A percentile compares a stretch with the other conserved stretches of the same genome.
phyloP scores from a whole-genome alignment of 1,140 invertebrate species.

The Gonioctena quinquepunctata region DNA sequence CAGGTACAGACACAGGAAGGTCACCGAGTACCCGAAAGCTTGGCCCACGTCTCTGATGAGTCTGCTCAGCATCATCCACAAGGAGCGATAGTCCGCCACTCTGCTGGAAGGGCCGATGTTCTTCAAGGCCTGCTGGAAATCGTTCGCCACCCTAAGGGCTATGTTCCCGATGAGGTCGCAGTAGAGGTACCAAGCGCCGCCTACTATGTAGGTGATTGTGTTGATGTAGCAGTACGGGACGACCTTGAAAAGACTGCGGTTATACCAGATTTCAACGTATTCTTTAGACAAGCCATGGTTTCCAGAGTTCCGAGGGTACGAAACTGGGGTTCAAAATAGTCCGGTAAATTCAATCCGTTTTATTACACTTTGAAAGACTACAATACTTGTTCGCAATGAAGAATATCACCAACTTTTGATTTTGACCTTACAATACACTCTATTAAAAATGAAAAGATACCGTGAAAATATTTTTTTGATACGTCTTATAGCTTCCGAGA shows the following conservation, averaged over 20 bases:
- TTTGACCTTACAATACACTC: too few relatives aligned
- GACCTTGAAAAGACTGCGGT: constrained; percentile 47
- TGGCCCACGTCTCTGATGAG: constrained; percentile 65
- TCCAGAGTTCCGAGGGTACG: too few relatives aligned
- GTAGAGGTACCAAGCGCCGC: constrained; percentile 60
- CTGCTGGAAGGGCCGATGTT: constrained; percentile 65
- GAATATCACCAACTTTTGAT: too few relatives aligned
- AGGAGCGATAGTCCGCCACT: constrained; percentile 65
- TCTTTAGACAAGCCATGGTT: too few relatives aligned
- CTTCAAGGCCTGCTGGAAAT: constrained; percentile 66
- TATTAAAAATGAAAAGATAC: too few relatives aligned
- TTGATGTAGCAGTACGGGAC: constrained; percentile 70
- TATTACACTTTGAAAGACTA: too few relatives aligned
- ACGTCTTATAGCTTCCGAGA: too few relatives aligned
- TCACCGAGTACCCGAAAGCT: constrained; percentile 61
- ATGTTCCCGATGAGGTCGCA: constrained; percentile 65
- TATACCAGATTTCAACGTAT: too few relatives aligned
- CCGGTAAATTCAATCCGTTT: too few relatives aligned
- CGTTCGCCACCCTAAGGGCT: constrained; percentile 64
- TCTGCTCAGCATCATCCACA: constrained; percentile 69
- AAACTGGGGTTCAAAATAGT: too few relatives aligned
- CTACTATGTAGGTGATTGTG: constrained; percentile 60
- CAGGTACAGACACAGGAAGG: constrained; percentile 66
- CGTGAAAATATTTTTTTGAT: too few relatives aligned
- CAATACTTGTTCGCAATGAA: too few relatives aligned